Evolutionary conservation across 1,140 invertebrate species (phyloP).

Genomic region (Eciton burchellii): DNA sequence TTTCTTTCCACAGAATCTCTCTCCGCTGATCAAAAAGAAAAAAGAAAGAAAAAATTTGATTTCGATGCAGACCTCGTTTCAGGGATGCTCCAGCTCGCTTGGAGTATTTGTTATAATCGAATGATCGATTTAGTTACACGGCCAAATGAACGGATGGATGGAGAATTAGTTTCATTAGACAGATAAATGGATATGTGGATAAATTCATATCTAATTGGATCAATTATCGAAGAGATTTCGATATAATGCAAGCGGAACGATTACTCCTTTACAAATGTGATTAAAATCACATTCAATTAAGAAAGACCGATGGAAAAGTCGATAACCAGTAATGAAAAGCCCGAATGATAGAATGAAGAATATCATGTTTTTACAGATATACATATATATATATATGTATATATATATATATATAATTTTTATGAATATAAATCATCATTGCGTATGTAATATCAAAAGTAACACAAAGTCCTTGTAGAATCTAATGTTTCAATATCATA

Average conservation of each 20-base stretch:
- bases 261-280: slow-evolving; percentile 53
- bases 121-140: slow-evolving; percentile 42
- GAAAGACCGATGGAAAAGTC: slow-evolving; percentile 43
- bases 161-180: slow-evolving; percentile 55
- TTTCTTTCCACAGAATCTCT: too few relatives aligned
- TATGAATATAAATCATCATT: background rate
- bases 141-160: slow-evolving; percentile 36
- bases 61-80: background rate
- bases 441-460: background rate
- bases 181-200: slow-evolving; percentile 56
- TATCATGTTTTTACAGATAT: background rate
- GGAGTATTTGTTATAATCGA: slow-evolving; percentile 33
- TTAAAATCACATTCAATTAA: slow-evolving; percentile 59
- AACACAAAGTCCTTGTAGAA: background rate
- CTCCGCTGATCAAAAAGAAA: too few relatives aligned
- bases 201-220: slow-evolving; percentile 48
- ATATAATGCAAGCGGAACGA: slow-evolving; percentile 44
- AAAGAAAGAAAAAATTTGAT: background rate
- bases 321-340: slow-evolving; percentile 49
- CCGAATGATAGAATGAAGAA: slow-evolving; percentile 10
- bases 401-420: background rate
- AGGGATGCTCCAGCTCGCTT: slow-evolving; percentile 21
- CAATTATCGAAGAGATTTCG: slow-evolving; percentile 49
- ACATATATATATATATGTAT: too few relatives aligned
- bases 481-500: background rate